These are phyloP conservation scores for Girardinichthys multiradiatus DNA, from an alignment of 2,113 vertebrate species.

Conservation along the genomic window DNA sequence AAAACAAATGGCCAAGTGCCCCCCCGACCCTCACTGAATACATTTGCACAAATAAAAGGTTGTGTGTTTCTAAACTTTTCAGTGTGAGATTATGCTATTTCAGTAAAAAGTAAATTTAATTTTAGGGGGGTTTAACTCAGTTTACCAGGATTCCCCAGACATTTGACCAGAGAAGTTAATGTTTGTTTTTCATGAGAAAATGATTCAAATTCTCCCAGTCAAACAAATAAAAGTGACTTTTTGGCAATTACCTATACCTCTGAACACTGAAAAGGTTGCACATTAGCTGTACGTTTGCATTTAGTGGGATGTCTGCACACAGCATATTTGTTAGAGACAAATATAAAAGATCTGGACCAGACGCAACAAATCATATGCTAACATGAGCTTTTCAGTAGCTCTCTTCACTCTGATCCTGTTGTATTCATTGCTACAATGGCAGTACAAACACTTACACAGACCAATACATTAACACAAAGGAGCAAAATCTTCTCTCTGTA, in stretches of 20 bases:
- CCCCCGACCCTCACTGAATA: no score
- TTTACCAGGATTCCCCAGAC: no score
- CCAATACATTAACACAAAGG: constrained; percentile 5
- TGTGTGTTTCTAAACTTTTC: no score
- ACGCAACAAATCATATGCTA: constrained; percentile 59
- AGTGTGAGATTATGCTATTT: no score
- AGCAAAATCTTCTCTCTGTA: constrained; percentile 30
- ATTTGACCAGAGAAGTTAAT: no score
- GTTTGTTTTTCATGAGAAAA: not conserved
- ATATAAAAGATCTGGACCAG: constrained; percentile 28
- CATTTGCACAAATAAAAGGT: no score
- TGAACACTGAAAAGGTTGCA: constrained; percentile 9
- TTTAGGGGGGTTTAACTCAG: no score
- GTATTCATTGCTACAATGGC: constrained; percentile 56
- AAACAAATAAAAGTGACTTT: constrained; percentile 1
- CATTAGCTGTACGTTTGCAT: constrained; percentile 53
- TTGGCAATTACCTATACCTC: not conserved
- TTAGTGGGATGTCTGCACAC: constrained; percentile 16
- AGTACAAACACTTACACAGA: constrained; percentile 19
- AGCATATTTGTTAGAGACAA: not conserved
- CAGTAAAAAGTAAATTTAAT: no score
- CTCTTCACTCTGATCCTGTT: constrained; percentile 38
- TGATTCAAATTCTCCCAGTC: not conserved
- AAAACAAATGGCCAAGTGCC: no score
- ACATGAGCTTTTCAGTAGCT: constrained; percentile 44